Conservation (phyloP, 2,888 invertebrate species). For the Papilio protenor region DNA sequence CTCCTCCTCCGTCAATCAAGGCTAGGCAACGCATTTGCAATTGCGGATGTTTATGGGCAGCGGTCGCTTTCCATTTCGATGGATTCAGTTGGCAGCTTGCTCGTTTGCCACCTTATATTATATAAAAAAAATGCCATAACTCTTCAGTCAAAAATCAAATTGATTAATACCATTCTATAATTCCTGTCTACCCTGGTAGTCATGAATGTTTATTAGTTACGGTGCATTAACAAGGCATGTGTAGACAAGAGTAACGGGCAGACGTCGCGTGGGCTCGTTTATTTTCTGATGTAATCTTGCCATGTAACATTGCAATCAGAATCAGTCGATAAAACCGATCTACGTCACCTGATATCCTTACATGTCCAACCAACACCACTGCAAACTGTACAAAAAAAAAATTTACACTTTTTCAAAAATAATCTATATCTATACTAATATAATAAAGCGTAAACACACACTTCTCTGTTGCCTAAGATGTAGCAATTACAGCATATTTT, state of each 20-base stretch:
- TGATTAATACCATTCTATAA: neutral
- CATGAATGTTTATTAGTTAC: neutral
- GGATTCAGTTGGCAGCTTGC: too few species aligned
- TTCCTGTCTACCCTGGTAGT: neutral
- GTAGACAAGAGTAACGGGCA: neutral
- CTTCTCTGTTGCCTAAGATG: too few species aligned
- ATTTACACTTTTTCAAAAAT: neutral
- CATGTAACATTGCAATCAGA: constrained; percentile 18
- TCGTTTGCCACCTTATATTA: too few species aligned
- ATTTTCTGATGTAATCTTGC: constrained; percentile 32
- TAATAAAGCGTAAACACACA: too few species aligned
- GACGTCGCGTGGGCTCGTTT: constrained; percentile 10
- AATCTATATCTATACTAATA: too few species aligned
- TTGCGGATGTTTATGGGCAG: too few species aligned
- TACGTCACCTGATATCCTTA: neutral
- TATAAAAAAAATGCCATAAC: too few species aligned
- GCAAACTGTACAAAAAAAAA: neutral
- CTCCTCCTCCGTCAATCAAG: too few species aligned
- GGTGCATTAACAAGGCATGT: too few species aligned
- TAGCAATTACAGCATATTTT: too few species aligned
- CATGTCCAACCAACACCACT: neutral
- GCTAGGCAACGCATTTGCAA: too few species aligned
- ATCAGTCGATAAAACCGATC: constrained; percentile 1
- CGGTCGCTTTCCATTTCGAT: too few species aligned
- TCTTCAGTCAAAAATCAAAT: neutral